Conservation (phyloP, 2,797 vertebrate genomes). For the Megalops cyprinoides region DNA sequence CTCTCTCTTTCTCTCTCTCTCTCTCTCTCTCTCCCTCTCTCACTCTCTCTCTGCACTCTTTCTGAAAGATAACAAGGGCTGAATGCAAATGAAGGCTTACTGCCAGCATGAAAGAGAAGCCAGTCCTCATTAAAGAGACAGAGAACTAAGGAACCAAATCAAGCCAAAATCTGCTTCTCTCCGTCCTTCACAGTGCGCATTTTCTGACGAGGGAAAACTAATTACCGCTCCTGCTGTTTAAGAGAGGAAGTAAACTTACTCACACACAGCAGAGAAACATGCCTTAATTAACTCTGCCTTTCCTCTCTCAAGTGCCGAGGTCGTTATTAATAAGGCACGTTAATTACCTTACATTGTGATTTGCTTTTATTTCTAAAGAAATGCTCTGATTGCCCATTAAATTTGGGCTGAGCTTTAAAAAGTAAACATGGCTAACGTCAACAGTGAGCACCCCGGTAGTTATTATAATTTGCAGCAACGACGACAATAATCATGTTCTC, state of each 20-base stretch:
- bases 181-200: not conserved
- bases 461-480: not conserved
- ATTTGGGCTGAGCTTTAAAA: conserved; percentile 18
- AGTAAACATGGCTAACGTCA: conserved; percentile 2
- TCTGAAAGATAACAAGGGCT: conserved; percentile 27
- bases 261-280: not conserved
- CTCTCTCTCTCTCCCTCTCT: not conserved
- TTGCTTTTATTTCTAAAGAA: conserved; percentile 7
- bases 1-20: not conserved
- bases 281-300: conserved; percentile 25
- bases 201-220: conserved; percentile 26
- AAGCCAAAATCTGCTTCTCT: conserved; percentile 28
- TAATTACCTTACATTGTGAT: conserved; percentile 19
- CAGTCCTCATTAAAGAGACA: conserved; percentile 29
- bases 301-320: conserved; percentile 11
- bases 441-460: not conserved
- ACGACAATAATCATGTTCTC: not conserved
- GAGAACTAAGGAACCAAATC: conserved; percentile 24
- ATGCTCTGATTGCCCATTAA: conserved; percentile 20
- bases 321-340: conserved; percentile 29
- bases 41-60: not conserved
- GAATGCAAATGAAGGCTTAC: conserved; percentile 19
- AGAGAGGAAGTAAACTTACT: conserved; percentile 18
- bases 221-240: conserved; percentile 32
- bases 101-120: conserved; percentile 26